These are phyloP conservation scores for Trematomus bernacchii DNA, from an alignment of 2,797 vertebrate species.

Conservation along the genomic window DNA sequence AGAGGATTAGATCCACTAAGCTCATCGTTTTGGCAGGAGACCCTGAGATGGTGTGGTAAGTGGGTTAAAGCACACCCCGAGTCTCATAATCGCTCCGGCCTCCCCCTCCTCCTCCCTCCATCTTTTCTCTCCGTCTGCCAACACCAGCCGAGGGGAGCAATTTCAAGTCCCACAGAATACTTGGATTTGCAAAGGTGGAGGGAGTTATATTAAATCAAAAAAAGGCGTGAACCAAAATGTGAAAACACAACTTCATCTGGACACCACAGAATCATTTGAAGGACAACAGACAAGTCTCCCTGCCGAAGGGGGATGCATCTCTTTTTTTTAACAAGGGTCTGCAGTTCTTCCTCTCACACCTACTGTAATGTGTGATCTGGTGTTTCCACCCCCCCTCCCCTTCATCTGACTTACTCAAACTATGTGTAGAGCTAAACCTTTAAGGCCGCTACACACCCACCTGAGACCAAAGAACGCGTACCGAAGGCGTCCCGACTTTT, in stretches of 20 bases:
- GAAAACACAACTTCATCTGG: conserved; percentile 26
- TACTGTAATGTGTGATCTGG: conserved; percentile 31
- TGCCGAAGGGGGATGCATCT: conserved; percentile 4
- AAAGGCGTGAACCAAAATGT: conserved; percentile 38
- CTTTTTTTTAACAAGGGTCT: conserved; percentile 40
- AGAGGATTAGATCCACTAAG: conserved; percentile 83
- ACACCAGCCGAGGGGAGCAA: conserved; percentile 53
- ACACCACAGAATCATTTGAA: conserved; percentile 12
- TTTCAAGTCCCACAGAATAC: conserved; percentile 56
- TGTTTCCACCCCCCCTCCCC: not conserved
- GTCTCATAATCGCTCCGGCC: conserved; percentile 76
- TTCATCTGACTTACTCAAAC: not conserved
- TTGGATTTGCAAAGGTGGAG: conserved; percentile 27
- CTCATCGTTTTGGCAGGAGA: conserved; percentile 82
- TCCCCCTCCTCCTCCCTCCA: conserved; percentile 31
- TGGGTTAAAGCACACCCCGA: conserved; percentile 85
- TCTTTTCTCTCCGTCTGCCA: conserved; percentile 58
- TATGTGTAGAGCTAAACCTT: conserved; percentile 14
- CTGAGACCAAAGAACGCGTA: too few species aligned
- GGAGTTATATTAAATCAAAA: conserved; percentile 38
- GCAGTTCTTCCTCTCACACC: conserved; percentile 55
- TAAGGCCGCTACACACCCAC: too few species aligned
- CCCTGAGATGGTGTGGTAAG: conserved; percentile 81
- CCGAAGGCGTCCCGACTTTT: too few species aligned
- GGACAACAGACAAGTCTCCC: conserved; percentile 8